phyloP scores from a whole-genome alignment of 2,888 invertebrate genomes.

The Xanthorhoe spadicearia region DNA sequence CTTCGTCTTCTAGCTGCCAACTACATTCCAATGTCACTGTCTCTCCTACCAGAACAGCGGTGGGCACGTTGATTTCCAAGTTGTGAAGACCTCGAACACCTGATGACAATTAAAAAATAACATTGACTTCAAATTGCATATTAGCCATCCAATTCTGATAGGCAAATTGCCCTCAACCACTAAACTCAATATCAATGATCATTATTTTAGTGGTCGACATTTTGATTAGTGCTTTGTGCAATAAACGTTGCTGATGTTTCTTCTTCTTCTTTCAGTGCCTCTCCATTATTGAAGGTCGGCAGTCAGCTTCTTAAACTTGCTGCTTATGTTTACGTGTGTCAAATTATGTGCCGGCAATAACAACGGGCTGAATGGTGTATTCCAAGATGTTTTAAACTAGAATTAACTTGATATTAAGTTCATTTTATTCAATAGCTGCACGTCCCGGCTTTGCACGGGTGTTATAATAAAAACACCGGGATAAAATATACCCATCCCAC shows the following conservation, averaged over 20 bases:
- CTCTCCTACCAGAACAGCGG: slow-evolving; percentile 88
- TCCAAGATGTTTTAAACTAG: not conserved
- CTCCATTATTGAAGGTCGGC: too few species aligned
- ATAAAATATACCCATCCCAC: too few species aligned
- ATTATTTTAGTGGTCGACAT: not conserved
- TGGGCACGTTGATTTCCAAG: slow-evolving; percentile 89
- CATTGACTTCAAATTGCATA: not conserved
- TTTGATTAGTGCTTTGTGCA: not conserved
- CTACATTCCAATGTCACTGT: slow-evolving; percentile 90
- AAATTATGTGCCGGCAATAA: not conserved
- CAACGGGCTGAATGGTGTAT: not conserved
- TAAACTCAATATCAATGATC: too few species aligned
- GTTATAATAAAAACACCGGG: too few species aligned
- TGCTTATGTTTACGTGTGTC: not conserved
- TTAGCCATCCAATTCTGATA: too few species aligned
- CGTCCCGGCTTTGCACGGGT: too few species aligned
- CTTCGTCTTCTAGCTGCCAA: slow-evolving; percentile 89
- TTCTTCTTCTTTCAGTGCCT: too few species aligned
- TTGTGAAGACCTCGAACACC: slow-evolving; percentile 87
- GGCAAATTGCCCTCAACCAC: too few species aligned
- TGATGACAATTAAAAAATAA: slow-evolving; percentile 54
- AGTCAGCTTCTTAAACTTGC: too few species aligned
- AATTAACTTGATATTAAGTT: too few species aligned
- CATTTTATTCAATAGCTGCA: too few species aligned
- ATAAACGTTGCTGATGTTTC: not conserved